phyloP scores from a whole-genome alignment of 1,140 invertebrate genomes.

The Zophobas atratus region DNA sequence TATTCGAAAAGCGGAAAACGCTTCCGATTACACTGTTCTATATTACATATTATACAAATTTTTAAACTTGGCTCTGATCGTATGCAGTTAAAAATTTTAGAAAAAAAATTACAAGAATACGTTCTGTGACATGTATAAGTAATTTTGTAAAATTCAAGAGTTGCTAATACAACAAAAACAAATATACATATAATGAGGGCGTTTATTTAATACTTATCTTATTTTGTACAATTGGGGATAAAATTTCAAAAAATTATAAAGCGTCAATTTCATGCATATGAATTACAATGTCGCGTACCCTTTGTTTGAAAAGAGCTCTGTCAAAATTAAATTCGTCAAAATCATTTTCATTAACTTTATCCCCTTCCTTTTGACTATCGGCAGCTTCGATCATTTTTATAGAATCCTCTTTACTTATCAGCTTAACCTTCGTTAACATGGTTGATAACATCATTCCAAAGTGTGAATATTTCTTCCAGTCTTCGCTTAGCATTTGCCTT shows the following conservation, averaged over 20 bases:
- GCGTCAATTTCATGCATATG: conserved; percentile 8
- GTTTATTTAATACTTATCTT: too few relatives aligned
- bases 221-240: too few relatives aligned
- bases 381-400: not conserved
- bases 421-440: conserved; percentile 12
- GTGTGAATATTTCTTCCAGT: conserved; percentile 60
- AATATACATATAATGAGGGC: too few relatives aligned
- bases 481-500: conserved; percentile 62
- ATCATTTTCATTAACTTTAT: not conserved
- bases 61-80: too few relatives aligned
- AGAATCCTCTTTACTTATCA: conserved; percentile 9
- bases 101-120: too few relatives aligned
- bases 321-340: not conserved
- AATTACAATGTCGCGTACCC: not conserved
- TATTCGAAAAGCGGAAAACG: too few relatives aligned
- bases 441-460: conserved; percentile 18
- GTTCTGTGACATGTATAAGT: too few relatives aligned
- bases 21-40: too few relatives aligned
- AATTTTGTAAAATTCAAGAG: too few relatives aligned
- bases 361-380: not conserved
- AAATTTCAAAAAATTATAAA: not conserved
- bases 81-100: too few relatives aligned
- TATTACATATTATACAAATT: too few relatives aligned
- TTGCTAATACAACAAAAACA: too few relatives aligned
- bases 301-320: not conserved